Evolutionary conservation across 2,113 vertebrate genomes (phyloP).

Genomic region (Charadrius vociferus): DNA sequence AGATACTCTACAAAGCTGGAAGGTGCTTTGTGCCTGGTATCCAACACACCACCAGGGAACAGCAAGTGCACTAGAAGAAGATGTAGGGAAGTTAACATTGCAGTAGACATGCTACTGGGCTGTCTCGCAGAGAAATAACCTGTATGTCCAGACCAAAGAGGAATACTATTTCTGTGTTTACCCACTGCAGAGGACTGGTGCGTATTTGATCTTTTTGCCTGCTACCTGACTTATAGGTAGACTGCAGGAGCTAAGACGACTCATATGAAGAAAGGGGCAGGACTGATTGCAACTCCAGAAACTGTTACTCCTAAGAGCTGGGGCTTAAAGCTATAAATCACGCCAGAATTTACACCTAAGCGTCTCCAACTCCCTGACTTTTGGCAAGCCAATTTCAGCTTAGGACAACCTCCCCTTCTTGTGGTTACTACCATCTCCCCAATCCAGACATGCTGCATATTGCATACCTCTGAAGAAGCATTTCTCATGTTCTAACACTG

Average conservation of each 20-base stretch:
- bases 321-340: not conserved
- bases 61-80: not conserved
- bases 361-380: not conserved
- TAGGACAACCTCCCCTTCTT: not conserved
- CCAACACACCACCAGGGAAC: not conserved
- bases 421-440: not conserved
- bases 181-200: not conserved
- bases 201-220: not conserved
- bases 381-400: not conserved
- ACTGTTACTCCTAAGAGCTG: not conserved
- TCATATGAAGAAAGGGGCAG: accelerated
- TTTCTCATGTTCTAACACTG: not conserved
- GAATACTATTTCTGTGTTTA: not conserved
- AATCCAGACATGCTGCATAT: not conserved
- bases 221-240: not conserved
- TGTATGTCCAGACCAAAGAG: not conserved
- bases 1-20: not conserved
- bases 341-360: not conserved
- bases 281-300: not conserved
- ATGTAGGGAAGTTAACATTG: not conserved
- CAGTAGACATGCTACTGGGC: not conserved
- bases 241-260: not conserved
- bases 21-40: not conserved
- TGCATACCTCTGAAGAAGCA: not conserved
- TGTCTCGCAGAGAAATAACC: not conserved